These are phyloP conservation scores for Chaetops frenatus DNA, from an alignment of 2,113 vertebrate genomes.

Conservation along the genomic window DNA sequence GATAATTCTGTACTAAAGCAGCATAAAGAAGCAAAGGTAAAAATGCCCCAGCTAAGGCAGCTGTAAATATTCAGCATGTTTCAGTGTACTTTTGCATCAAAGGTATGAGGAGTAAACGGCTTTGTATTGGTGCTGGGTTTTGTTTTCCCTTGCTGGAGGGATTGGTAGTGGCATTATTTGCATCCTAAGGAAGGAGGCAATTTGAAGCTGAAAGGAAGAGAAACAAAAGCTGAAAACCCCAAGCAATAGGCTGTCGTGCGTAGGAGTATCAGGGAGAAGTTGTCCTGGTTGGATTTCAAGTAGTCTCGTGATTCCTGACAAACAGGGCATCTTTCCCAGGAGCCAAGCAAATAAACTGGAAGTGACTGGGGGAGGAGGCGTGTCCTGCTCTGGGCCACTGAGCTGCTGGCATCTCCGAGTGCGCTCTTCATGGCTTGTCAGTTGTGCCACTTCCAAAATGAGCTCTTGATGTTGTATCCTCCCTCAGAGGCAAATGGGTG, in stretches of 20 bases:
- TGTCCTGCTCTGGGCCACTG: neutral
- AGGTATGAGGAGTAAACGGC: neutral
- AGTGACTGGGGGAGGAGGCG: neutral
- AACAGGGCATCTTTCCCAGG: neutral
- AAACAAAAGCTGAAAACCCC: neutral
- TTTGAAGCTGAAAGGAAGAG: neutral
- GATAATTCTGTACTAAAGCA: neutral
- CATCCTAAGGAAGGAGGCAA: neutral
- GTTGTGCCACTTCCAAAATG: neutral
- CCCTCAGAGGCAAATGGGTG: neutral
- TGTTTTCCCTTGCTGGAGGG: neutral
- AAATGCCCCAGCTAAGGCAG: neutral
- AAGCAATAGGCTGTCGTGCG: neutral
- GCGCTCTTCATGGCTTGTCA: neutral
- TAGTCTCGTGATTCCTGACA: neutral
- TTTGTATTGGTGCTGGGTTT: neutral
- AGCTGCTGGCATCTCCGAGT: neutral
- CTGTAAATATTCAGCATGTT: neutral
- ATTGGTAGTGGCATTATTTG: neutral
- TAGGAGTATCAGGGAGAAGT: neutral
- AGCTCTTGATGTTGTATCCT: neutral
- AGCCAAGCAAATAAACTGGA: neutral
- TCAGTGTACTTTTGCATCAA: neutral
- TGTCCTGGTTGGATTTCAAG: neutral
- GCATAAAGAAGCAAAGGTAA: neutral